Evolutionary conservation across 2,888 invertebrate genomes (phyloP), one percentile per base, ranked within the genome.

Genomic region (Mesodorylaimus sp.): DNA sequence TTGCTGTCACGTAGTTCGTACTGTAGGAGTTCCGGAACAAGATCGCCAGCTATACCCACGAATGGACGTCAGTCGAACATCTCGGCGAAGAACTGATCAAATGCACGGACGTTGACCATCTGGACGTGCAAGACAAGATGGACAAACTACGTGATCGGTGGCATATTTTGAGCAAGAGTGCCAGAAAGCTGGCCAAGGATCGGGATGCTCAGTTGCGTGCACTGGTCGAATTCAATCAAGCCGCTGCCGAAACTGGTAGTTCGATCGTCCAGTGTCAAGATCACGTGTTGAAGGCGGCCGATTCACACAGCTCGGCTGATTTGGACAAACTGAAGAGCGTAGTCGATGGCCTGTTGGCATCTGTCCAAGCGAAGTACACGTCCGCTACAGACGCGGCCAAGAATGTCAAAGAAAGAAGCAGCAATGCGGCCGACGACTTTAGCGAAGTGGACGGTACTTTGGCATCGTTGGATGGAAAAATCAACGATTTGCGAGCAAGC

Each of bases 1-100:
- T n/a, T n/a, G n/a, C n/a, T n/a, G n/a, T n/a, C n/a, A n/a, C n/a
- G n/a, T n/a, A n/a, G n/a, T n/a, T 32, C 55, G 61, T 13, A n/a
- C 10, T 49, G 44, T 5, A 50, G 47, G 58, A 77, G 45, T 82
- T 91, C 74, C 78, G 88, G 59, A 88, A 87, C 61, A 91, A 91
- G 60, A 79, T 89, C 1, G 83, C 87, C 80, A 85, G 87, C 67
- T 83, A 83, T 61, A 83, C 85, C 16, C 87, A 87, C 10, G 91
- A 91, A 68, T 88, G 81, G 61, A 91, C 91, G 62, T 84, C 83
- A 67, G 81, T 83, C 57, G 79, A 79, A 63, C 79, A 80, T 0
- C 71, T 84, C 2, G 89, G 89, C 1, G 87, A 88, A 60, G 79
- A 83, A 0, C 84, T 91, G 73, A 75, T 89, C 47, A 77, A 79